Conservation (phyloP, 2,113 vertebrate species). For the Elaphurus davidianus region DNA sequence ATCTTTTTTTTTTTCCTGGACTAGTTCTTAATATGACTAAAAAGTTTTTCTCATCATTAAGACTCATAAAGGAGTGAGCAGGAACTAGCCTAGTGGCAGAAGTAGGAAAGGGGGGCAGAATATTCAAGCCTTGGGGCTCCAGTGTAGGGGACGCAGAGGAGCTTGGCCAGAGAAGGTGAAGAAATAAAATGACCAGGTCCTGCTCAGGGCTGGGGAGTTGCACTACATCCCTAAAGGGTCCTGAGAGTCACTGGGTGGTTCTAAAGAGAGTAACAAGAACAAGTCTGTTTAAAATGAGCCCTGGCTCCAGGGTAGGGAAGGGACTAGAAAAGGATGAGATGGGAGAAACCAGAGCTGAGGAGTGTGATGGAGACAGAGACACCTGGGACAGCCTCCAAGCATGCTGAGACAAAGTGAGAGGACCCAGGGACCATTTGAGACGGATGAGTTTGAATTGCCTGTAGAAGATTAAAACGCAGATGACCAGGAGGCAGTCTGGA, state of each 20-base stretch:
- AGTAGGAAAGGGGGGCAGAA: background rate
- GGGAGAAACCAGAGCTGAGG: background rate
- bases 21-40: slow-evolving; percentile 75
- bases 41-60: slow-evolving; percentile 35
- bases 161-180: background rate
- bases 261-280: background rate
- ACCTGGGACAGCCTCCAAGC: fast-evolving
- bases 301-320: background rate
- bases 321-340: background rate
- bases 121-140: no score
- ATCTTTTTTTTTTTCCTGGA: background rate
- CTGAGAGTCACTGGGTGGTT: background rate
- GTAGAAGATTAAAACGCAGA: background rate
- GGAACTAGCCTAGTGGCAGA: background rate
- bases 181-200: background rate
- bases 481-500: background rate
- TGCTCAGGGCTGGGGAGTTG: background rate
- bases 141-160: background rate
- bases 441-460: background rate
- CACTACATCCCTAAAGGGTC: background rate
- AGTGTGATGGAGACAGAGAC: background rate
- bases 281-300: background rate
- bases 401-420: background rate
- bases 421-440: background rate
- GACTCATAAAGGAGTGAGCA: background rate